A percentile compares a stretch with the other conserved stretches of the same genome.
Conservation (phyloP, 64 coral and sea anemone species). For the Catalaphyllia jardinei region DNA sequence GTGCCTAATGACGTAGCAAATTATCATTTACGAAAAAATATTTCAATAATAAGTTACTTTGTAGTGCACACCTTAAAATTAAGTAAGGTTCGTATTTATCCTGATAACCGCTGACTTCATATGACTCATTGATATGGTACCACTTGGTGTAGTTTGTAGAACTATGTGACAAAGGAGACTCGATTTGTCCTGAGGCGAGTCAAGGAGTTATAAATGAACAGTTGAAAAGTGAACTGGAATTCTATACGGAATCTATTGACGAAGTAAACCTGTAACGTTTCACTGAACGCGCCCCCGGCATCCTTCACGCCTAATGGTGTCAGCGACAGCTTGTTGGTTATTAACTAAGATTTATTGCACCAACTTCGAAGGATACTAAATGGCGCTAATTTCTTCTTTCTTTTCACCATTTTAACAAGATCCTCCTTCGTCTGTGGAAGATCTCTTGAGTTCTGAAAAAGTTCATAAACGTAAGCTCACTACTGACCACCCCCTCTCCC, state of each 20-base stretch:
- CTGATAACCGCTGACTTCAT: constrained; percentile 26
- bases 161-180: constrained; percentile 37
- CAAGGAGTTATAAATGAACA: not conserved
- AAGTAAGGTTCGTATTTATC: constrained; percentile 43
- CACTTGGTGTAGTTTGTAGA: constrained; percentile 32
- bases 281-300: too few species aligned
- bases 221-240: too few species aligned
- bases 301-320: too few species aligned
- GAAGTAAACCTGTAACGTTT: too few species aligned
- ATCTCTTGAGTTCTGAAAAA: constrained; percentile 12
- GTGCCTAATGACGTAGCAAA: too few species aligned
- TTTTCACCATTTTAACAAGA: constrained; percentile 18
- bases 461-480: too few species aligned
- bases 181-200: constrained; percentile 19
- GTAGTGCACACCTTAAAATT: constrained; percentile 10
- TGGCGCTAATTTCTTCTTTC: constrained; percentile 7
- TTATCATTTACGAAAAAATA: too few species aligned
- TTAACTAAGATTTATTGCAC: not conserved
- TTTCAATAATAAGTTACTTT: too few species aligned
- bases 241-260: too few species aligned
- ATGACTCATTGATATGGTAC: constrained; percentile 15
- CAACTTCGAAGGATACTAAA: constrained; percentile 41
- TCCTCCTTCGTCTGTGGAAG: constrained; percentile 35
- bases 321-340: not conserved
- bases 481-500: too few species aligned